phyloP scores from a whole-genome alignment of 2,113 vertebrate species.

The Galbula dea region DNA sequence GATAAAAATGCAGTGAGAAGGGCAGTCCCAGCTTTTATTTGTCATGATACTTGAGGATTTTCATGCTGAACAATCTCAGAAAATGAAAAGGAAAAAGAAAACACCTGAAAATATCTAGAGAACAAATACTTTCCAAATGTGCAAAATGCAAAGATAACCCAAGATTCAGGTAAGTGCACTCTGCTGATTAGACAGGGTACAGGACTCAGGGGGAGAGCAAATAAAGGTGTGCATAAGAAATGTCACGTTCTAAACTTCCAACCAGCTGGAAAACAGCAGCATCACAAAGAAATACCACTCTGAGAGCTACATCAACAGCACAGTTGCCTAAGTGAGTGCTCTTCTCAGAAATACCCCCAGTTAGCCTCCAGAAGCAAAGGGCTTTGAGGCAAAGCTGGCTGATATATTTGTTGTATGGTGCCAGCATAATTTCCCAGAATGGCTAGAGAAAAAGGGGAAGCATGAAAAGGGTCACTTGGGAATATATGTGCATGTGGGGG shows the following conservation, averaged over 20 bases:
- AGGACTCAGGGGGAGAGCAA: background rate
- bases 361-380: background rate
- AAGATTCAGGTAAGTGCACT: background rate
- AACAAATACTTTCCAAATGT: background rate
- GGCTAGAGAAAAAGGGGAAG: conserved; percentile 1
- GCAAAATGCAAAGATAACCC: background rate
- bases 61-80: background rate
- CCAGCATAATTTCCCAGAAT: conserved; percentile 3
- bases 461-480: conserved; percentile 34
- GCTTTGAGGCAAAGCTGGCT: background rate
- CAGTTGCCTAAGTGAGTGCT: background rate
- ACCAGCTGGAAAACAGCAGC: conserved; percentile 6
- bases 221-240: background rate
- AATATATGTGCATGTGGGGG: conserved; percentile 29
- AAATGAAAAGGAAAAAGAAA: background rate
- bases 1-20: conserved; percentile 19
- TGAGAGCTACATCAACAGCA: background rate
- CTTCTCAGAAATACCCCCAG: conserved; percentile 29
- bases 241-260: background rate
- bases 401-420: conserved; percentile 20
- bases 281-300: background rate
- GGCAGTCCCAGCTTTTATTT: background rate
- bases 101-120: background rate
- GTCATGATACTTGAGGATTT: background rate
- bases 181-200: background rate